These are phyloP conservation scores for Ceyx erithaca DNA, from an alignment of 2,797 vertebrate genomes.

Conservation along the genomic window DNA sequence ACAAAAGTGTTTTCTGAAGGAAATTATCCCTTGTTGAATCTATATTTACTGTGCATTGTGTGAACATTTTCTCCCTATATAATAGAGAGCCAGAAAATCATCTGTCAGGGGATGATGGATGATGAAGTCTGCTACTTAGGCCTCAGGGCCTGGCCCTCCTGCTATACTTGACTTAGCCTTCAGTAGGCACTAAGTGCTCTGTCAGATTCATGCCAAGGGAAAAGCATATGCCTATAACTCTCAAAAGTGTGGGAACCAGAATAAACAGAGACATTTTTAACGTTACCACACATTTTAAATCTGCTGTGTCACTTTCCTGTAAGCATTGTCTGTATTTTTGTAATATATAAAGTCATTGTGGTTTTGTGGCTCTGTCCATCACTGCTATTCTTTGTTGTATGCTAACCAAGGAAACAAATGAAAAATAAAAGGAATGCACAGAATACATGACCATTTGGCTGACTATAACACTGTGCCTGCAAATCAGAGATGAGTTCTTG, in stretches of 20 bases:
- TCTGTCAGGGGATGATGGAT: conserved; percentile 76
- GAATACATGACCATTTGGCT: conserved; percentile 23
- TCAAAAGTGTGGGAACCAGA: conserved; percentile 73
- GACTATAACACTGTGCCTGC: neutral
- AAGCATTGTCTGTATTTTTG: conserved; percentile 59
- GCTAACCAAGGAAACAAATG: conserved; percentile 60
- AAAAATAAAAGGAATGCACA: conserved; percentile 51
- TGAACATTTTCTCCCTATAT: neutral
- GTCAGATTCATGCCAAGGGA: conserved; percentile 83
- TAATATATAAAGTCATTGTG: conserved; percentile 40
- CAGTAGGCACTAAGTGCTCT: conserved; percentile 84
- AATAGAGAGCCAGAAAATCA: conserved; percentile 41
- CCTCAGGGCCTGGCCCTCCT: conserved; percentile 82
- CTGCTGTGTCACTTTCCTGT: conserved; percentile 77
- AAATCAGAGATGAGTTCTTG: neutral
- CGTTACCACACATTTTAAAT: conserved; percentile 63
- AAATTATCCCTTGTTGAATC: neutral
- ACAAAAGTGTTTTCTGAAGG: neutral
- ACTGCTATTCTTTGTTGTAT: conserved; percentile 21
- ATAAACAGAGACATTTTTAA: conserved; percentile 84
- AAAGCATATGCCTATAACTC: conserved; percentile 85
- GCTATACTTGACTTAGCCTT: conserved; percentile 79
- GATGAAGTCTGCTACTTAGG: conserved; percentile 78
- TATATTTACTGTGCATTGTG: neutral
- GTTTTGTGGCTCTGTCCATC: conserved; percentile 60